These are phyloP conservation scores for Helicolenus hilgendorfi DNA, from an alignment of 2,797 vertebrate genomes.

Conservation along the genomic window DNA sequence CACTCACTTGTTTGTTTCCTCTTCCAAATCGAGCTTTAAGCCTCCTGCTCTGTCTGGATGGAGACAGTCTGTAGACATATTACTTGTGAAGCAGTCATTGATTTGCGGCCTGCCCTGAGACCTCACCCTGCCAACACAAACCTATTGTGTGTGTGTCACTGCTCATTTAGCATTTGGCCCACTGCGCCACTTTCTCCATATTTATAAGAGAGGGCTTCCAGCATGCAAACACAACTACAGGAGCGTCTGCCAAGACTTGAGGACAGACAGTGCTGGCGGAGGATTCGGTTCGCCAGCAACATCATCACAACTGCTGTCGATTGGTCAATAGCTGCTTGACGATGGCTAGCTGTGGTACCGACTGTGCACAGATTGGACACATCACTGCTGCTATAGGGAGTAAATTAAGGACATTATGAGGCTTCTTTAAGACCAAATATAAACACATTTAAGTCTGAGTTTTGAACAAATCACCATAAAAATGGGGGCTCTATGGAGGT, in stretches of 20 bases:
- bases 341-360: background rate
- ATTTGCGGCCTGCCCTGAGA: background rate
- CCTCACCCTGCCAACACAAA: slow-evolving; percentile 15
- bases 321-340: background rate
- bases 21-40: background rate
- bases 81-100: background rate
- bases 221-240: slow-evolving; percentile 22
- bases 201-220: slow-evolving; percentile 37
- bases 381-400: background rate
- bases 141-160: slow-evolving; percentile 18
- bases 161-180: slow-evolving; percentile 37
- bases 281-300: background rate
- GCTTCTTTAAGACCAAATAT: background rate
- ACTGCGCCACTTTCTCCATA: slow-evolving; percentile 35
- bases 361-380: background rate
- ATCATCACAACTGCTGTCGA: background rate
- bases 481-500: background rate
- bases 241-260: slow-evolving; percentile 10
- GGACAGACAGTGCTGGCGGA: background rate
- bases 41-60: background rate
- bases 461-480: background rate
- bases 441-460: background rate
- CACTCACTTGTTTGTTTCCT: background rate
- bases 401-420: background rate
- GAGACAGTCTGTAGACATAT: background rate